These are phyloP conservation scores for Macrosiphum euphorbiae DNA, from an alignment of 2,888 invertebrate genomes.

Conservation along the genomic window DNA sequence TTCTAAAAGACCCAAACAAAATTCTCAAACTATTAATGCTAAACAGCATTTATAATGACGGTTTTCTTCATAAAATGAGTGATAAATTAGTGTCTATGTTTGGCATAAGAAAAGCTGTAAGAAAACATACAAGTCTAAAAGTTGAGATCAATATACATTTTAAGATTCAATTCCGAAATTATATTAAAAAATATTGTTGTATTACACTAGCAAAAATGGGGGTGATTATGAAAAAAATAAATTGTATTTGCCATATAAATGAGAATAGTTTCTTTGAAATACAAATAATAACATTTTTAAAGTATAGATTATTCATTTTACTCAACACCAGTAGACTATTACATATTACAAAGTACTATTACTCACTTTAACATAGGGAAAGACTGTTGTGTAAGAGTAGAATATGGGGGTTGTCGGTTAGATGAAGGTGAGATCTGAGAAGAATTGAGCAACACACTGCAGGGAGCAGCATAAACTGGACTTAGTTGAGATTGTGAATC, in stretches of 20 bases:
- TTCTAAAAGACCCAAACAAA: neutral
- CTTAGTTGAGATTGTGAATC: slow-evolving; percentile 76
- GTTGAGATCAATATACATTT: neutral
- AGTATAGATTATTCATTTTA: neutral
- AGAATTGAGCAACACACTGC: slow-evolving; percentile 61
- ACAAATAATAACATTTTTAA: neutral
- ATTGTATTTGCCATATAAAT: neutral
- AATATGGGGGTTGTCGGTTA: slow-evolving; percentile 68
- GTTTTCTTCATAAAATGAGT: neutral
- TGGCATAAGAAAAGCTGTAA: neutral
- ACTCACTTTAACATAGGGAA: slow-evolving; percentile 63
- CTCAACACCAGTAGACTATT: neutral
- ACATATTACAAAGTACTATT: neutral
- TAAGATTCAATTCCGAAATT: neutral
- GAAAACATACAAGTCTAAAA: neutral
- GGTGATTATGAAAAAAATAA: neutral
- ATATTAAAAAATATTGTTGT: neutral
- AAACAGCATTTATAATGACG: neutral
- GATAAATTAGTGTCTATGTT: neutral
- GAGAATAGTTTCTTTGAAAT: neutral
- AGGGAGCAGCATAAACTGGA: slow-evolving; percentile 71
- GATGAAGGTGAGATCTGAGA: slow-evolving; percentile 72
- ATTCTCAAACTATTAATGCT: neutral
- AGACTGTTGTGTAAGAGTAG: slow-evolving; percentile 60
- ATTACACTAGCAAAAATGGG: neutral